phyloP scores from a whole-genome alignment of 2,888 invertebrate genomes.

The Lasioglossum leucozonium region DNA sequence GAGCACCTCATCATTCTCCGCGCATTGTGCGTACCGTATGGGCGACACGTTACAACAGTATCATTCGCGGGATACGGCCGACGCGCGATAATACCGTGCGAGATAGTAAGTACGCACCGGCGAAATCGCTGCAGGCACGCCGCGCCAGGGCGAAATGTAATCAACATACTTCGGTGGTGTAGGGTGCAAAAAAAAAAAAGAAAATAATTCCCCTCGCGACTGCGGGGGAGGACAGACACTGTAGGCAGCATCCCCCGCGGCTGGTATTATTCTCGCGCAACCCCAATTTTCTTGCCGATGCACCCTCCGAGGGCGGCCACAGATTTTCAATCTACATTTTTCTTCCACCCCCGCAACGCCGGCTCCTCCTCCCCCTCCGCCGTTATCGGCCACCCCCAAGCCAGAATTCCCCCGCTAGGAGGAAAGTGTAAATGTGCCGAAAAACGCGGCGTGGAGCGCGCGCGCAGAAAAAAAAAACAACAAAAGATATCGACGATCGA shows the following conservation, averaged over 20 bases:
- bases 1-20: not conserved
- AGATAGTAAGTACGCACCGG: constrained; percentile 18
- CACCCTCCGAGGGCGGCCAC: constrained; percentile 68
- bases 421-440: constrained; percentile 41
- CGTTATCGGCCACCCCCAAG: constrained; percentile 15
- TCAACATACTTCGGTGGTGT: constrained; percentile 67
- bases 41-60: constrained; percentile 13
- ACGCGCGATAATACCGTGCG: constrained; percentile 26
- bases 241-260: constrained; percentile 56
- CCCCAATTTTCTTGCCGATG: constrained; percentile 72
- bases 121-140: constrained; percentile 53
- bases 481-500: constrained; percentile 27
- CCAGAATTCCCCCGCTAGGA: constrained; percentile 47
- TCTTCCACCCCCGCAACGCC: constrained; percentile 58
- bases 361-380: not conserved
- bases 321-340: constrained; percentile 74
- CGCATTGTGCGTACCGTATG: not conserved
- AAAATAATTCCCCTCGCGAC: constrained; percentile 56
- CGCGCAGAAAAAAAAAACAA: not conserved
- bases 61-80: constrained; percentile 1
- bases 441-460: constrained; percentile 4
- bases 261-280: constrained; percentile 68
- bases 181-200: constrained; percentile 40
- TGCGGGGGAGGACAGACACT: constrained; percentile 26
- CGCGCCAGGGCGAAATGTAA: constrained; percentile 58